These are phyloP conservation scores for Raja brachyura DNA, from an alignment of 2,113 vertebrate species.

Conservation along the genomic window DNA sequence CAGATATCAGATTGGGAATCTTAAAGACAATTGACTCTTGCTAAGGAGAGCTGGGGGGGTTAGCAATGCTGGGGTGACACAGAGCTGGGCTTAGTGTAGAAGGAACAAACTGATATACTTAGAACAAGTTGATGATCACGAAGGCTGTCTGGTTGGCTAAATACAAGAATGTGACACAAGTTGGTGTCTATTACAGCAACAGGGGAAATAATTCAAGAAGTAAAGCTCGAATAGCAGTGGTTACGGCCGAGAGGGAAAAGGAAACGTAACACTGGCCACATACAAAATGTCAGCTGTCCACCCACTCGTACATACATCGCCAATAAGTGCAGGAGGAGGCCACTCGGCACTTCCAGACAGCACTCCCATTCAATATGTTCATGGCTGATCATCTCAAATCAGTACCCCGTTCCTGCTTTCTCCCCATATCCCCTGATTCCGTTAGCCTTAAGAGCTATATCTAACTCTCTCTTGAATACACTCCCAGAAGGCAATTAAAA, in stretches of 20 bases:
- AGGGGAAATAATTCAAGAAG: not conserved
- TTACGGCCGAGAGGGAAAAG: not conserved
- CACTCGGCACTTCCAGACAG: too few relatives aligned
- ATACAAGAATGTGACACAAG: not conserved
- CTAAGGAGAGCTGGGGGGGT: not conserved
- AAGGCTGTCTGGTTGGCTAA: not conserved
- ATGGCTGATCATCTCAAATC: too few relatives aligned
- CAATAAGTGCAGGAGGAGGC: too few relatives aligned
- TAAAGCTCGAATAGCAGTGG: not conserved
- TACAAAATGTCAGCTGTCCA: too few relatives aligned
- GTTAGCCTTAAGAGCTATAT: too few relatives aligned
- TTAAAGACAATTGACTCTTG: not conserved
- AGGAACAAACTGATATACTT: not conserved
- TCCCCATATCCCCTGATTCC: too few relatives aligned
- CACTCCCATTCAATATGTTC: too few relatives aligned
- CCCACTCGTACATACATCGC: too few relatives aligned
- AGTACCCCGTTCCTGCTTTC: too few relatives aligned
- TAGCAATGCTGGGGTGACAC: not conserved
- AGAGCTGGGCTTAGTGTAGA: not conserved
- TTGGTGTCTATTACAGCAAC: not conserved
- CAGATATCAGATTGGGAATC: not conserved
- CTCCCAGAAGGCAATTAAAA: too few relatives aligned
- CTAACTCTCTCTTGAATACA: too few relatives aligned
- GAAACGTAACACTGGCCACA: not conserved
- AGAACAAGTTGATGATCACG: not conserved